Base-by-base conservation (phyloP, 2,888 invertebrate species). In the Euphydryas editha region DNA sequence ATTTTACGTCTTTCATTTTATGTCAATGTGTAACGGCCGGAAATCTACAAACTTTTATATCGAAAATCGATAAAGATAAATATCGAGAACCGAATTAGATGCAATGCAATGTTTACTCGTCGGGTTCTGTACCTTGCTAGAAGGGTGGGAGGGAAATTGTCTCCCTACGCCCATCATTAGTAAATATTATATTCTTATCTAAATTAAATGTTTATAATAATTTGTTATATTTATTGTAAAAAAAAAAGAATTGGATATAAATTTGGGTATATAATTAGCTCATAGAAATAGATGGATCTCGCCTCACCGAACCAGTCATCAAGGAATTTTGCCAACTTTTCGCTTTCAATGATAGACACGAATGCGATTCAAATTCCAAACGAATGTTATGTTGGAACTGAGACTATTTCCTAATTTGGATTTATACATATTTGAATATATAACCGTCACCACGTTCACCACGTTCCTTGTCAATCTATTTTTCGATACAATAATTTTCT, bases 371-470 rank as follows among this genome's bases (percentile, higher is more conserved):
- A 70, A 70, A 68, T 59, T 68, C 58, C 59, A n/a, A n/a, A 60
- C 57, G 58, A 55, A 55, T 54, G 54, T 60, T 57, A 65, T 62
- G 49, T 70, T 70, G 68, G 60, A 68, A 61, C 62, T 11, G 62
- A 55, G 47, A 68, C 68, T 65, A 70, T 65, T 66, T 65, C 68
- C 63, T 63, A 63, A 63, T 65, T 65, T 65, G 68, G 68, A 66
- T 68, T 46, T 61, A 47, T 13, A 46, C 39, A 60, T 42, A 42
- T 42, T 49, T n/a, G 24, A 18, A 13, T 44, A 11, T 36, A 54
- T 10, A n/a, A n/a, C n/a, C n/a, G n/a, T n/a, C n/a, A n/a, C n/a
- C n/a, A 11, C 54, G 30, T 17, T n/a, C 11, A 17, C 54, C 36
- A 36, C 17, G 21, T 36, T 54, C 17, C 36, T 15, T 36, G 17